Base-by-base conservation (phyloP, 2,113 vertebrate genomes). In the Tichodroma muraria region DNA sequence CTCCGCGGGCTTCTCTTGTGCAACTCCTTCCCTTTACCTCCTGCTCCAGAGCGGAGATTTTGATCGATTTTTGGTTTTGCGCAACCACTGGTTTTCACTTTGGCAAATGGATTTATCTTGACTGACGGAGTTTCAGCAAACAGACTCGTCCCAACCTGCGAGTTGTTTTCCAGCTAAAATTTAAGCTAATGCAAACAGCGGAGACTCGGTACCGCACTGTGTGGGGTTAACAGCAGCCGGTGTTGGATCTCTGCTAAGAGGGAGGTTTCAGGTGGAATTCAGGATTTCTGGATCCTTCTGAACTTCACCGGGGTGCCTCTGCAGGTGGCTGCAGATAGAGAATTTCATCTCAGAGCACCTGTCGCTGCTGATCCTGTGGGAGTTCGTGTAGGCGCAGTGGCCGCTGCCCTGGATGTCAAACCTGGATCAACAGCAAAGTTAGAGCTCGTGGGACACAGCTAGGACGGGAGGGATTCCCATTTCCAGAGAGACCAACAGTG, bases 171-270 rank as follows among this genome's bases (percentile, higher is more conserved):
- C 33, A 83, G 45, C 11, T 49, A 21, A 61, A 91, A 49, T n/a
- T 44, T 24, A 75, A 80, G 54, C n/a, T 44, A 49, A 49, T 33
- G 13, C 16, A 11, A 10, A 5, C 0, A 0, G 10, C 0, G 0
- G 19, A 72, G 9, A 6, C 25, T 37, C 31, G 4, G 16, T 12
- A 4, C 27, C 16, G 4, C 4, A 13, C 11, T 3, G 11, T 2
- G 11, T 9, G 17, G 54, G 25, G 47, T 49, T 66, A 73, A 45
- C 3, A 45, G 21, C 40, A 73, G 42, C 33, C 45, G 27, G 24
- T 11, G 42, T 37, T 45, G 8, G 21, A 28, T 33, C 21, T 40
- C 73, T 45, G 28, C 31, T 1, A 9, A 30, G 14, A 17, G 13
- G 10, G 30, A 35, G 15, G 6, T 19, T 33, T 68, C 42, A 57